phyloP scores from a whole-genome alignment of 2,888 invertebrate genomes.

The Druceiella hillmani region DNA sequence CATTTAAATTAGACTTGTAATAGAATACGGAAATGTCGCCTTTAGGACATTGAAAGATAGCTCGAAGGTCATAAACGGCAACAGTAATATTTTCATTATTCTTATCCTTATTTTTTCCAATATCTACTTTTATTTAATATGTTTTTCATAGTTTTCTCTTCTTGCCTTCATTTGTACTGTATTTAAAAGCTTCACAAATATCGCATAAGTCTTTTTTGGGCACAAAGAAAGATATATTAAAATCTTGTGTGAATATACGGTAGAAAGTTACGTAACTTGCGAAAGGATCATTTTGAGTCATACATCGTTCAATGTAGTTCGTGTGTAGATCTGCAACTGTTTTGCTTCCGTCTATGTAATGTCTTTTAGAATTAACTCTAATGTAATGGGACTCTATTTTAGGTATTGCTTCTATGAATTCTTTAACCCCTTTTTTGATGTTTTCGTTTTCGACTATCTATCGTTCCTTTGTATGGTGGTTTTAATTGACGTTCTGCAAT shows the following conservation, averaged over 20 bases:
- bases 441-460: too few relatives aligned
- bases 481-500: too few relatives aligned
- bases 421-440: slow-evolving; percentile 12
- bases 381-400: slow-evolving; percentile 19
- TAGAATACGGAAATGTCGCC: slow-evolving; percentile 28
- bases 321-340: slow-evolving; percentile 8
- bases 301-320: slow-evolving; percentile 1
- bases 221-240: too few relatives aligned
- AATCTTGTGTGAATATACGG: slow-evolving; percentile 22
- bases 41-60: slow-evolving; percentile 28
- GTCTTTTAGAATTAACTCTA: slow-evolving; percentile 15
- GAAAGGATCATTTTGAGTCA: slow-evolving; percentile 3
- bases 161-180: slow-evolving; percentile 21
- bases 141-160: slow-evolving; percentile 23
- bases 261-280: slow-evolving; percentile 21
- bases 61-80: slow-evolving; percentile 27
- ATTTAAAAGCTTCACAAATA: slow-evolving; percentile 12
- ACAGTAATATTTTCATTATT: slow-evolving; percentile 19
- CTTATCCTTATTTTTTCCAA: slow-evolving; percentile 23
- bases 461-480: too few relatives aligned
- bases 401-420: slow-evolving; percentile 12
- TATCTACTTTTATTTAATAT: slow-evolving; percentile 21
- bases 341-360: slow-evolving; percentile 18
- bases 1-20: slow-evolving; percentile 28
- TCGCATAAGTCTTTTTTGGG: slow-evolving; percentile 23